Percentiles rank a stretch among this genome's conserved stretches.
Evolutionary conservation across 2,797 vertebrate species (phyloP).

Genomic region (Cetoscarus ocellatus): DNA sequence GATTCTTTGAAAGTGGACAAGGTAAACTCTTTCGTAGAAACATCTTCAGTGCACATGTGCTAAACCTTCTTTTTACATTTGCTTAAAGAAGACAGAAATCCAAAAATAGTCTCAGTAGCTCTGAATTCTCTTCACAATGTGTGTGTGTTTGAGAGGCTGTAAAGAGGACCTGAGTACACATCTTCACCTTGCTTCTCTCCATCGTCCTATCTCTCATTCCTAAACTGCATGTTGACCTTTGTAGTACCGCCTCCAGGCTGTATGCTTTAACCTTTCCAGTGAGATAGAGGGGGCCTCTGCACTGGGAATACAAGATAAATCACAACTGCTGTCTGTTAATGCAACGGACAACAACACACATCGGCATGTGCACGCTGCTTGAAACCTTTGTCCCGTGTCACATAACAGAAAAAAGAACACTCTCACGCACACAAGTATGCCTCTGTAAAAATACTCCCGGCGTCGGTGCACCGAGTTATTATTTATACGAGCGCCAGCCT

Average conservation of each 20-base stretch:
- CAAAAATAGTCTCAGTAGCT: too few relatives aligned
- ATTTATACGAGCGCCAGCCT: conserved; percentile 55
- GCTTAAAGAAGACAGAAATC: too few relatives aligned
- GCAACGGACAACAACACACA: conserved; percentile 55
- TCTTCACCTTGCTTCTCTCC: conserved; percentile 40
- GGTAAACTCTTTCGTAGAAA: too few relatives aligned
- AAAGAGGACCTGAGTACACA: conserved; percentile 32
- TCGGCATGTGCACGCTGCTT: conserved; percentile 24
- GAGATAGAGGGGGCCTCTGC: conserved; percentile 67
- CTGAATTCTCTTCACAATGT: too few relatives aligned
- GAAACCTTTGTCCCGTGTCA: conserved; percentile 35
- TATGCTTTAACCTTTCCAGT: conserved; percentile 81
- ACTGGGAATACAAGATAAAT: conserved; percentile 79
- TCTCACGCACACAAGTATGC: conserved; percentile 20
- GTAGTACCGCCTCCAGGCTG: conserved; percentile 75
- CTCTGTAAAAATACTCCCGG: conserved; percentile 49
- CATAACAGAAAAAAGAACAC: conserved; percentile 15
- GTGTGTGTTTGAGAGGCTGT: conserved; percentile 1
- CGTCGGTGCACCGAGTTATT: conserved; percentile 46
- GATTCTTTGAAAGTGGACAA: too few relatives aligned
- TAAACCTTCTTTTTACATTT: too few relatives aligned
- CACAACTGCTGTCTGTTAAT: conserved; percentile 65
- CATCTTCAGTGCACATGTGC: too few relatives aligned
- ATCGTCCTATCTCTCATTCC: conserved; percentile 66
- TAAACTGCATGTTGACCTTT: conserved; percentile 81